Evolutionary conservation across 2,113 vertebrate genomes (phyloP), one percentile per base, ranked within the genome.

Genomic region (Anguilla japonica): DNA sequence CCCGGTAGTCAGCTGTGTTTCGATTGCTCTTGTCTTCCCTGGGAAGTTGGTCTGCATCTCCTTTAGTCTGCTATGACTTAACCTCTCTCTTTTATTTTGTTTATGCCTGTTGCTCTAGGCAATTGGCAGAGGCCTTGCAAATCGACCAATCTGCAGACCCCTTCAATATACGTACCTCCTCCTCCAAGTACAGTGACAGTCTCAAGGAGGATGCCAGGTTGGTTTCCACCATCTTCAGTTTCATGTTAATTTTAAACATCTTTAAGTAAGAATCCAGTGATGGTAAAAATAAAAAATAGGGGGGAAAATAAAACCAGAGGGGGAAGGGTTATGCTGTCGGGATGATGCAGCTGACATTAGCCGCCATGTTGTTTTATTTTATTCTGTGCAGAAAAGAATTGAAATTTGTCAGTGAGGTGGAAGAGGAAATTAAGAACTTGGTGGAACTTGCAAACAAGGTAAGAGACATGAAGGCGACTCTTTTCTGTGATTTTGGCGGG

Each of bases 201-300:
- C 95, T 99, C 85, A 99, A 98, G 93, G 98, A 99, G 2, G 98
- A 99, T 87, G 98, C 97, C 56, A 98, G 97, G 98, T 99, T 71
- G 22, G 87, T 20, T 60, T n/a, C 29, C n/a, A 85, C 2, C 34
- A 18, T 40, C 11, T n/a, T 22, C 41, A 22, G 53, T 82, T 83
- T 41, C 40, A 1, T 82, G 34, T 80, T 43, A 8, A 9, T n/a
- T 71, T 53, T 53, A 53, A 11, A 13, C 2, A 46, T 46, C 1
- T 53, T 53, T 53, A 9, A 53, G 50, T 53, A 53, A 53, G 13
- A 53, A 53, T 53, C 7, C 50, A 53, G 13, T 53, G 22, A 83
- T 57, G 82, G 53, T 11, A n/a, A 71, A 43, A 43, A 41, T 16
- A 15, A 22, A n/a, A 71, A 20, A 26, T 6, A 26, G 20, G 14